Percentiles rank a stretch among this genome's conserved stretches.
These are phyloP conservation scores for Laodelphax striatellus DNA, from an alignment of 1,140 invertebrate genomes.

Conservation along the genomic window DNA sequence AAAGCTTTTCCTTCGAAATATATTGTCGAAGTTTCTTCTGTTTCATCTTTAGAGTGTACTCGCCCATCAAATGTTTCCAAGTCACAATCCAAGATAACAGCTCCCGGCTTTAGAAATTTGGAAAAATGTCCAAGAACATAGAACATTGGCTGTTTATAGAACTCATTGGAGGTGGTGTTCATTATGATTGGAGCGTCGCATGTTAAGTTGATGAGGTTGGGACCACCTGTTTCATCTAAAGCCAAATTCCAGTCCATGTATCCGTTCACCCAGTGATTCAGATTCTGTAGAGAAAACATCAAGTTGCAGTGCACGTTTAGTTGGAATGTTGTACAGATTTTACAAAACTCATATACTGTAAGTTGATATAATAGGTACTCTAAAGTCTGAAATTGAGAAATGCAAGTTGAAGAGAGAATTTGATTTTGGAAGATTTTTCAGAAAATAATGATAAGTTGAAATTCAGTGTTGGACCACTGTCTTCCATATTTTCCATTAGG, in stretches of 20 bases:
- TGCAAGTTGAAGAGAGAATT: no score
- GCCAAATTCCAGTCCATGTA: slow-evolving; percentile 89
- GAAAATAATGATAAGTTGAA: no score
- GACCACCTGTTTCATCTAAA: slow-evolving; percentile 63
- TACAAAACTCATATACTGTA: no score
- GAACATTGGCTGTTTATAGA: slow-evolving; percentile 83
- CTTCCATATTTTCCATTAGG: no score
- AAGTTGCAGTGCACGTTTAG: background rate
- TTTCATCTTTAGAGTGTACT: background rate
- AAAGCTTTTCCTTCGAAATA: background rate
- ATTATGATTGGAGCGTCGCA: slow-evolving; percentile 71
- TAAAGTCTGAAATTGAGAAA: no score
- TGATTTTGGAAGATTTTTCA: no score
- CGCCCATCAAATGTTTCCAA: background rate
- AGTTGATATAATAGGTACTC: no score
- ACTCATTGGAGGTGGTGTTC: slow-evolving; percentile 48
- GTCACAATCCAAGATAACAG: slow-evolving; percentile 32
- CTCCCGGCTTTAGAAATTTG: slow-evolving; percentile 60
- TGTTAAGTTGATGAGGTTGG: slow-evolving; percentile 63
- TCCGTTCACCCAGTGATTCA: slow-evolving; percentile 54
- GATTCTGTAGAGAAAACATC: slow-evolving; percentile 39
- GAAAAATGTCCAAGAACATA: slow-evolving; percentile 81
- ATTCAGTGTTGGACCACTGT: no score
- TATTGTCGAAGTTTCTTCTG: background rate
- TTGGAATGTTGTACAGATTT: slow-evolving; percentile 7